Conservation (phyloP, 2,113 vertebrate genomes). For the Grantiella picta region DNA sequence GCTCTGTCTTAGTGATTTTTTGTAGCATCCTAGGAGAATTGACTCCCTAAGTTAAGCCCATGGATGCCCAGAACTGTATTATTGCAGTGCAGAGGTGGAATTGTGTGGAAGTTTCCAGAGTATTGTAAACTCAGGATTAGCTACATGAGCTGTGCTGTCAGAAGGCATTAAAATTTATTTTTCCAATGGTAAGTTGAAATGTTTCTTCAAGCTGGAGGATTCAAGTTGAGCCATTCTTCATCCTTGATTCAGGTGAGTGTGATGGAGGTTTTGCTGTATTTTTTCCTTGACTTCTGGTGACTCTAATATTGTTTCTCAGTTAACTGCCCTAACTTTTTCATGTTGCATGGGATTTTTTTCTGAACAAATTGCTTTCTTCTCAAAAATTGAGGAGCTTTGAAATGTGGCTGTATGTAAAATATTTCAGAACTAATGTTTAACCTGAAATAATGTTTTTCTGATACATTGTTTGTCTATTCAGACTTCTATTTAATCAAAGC, state of each 20-base stretch:
- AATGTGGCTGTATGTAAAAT: background rate
- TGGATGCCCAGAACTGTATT: background rate
- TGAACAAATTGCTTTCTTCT: background rate
- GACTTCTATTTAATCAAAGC: background rate
- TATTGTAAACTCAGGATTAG: background rate
- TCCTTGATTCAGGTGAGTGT: background rate
- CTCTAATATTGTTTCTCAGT: constrained; percentile 1
- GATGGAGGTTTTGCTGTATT: background rate
- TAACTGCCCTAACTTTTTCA: constrained; percentile 24
- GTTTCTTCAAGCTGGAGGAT: constrained; percentile 38
- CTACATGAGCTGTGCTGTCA: background rate
- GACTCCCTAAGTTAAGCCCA: background rate
- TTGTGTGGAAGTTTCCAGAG: background rate
- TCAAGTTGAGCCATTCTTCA: constrained; percentile 30
- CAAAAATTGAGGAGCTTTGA: background rate
- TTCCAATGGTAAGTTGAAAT: constrained; percentile 45
- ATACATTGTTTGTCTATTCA: background rate
- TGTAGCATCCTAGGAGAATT: background rate
- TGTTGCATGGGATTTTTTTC: constrained; percentile 11
- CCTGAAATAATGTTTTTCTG: background rate
- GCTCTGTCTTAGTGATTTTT: background rate
- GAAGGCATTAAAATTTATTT: background rate
- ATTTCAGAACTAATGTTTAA: constrained; percentile 45
- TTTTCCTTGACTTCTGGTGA: background rate
- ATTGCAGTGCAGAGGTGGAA: background rate